Base-by-base conservation (phyloP, 2,797 vertebrate species). In the Cyclopterus lumpus region DNA sequence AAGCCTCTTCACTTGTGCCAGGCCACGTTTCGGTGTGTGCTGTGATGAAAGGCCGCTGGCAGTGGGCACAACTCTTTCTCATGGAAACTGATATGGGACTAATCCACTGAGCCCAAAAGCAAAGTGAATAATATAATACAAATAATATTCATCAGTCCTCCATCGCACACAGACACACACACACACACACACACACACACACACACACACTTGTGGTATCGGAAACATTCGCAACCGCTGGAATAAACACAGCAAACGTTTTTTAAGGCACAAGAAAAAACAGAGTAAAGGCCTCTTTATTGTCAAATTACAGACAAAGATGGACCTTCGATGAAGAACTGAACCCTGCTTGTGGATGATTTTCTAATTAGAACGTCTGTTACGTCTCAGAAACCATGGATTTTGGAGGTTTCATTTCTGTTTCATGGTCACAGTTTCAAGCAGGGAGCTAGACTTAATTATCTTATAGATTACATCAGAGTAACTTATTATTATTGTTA, bases 1-100 rank as follows among this genome's bases (percentile, higher is more conserved):
- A 90, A 91, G 88, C 86, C 69, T 57, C 40, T 22, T 24, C n/a
- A 20, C 71, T 65, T 53, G 51, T 77, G 88, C 90, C 92, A 91
- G 79, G 76, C 65, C 90, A 92, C 73, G 85, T 83, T 81, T 78
- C 16, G 58, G 68, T 84, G 70, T 72, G 71, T 38, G 71, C 44
- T 46, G 2, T 1, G 61, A 72, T 62, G 54, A 82, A 83, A 76
- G 75, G 34, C n/a, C 30, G 8, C 16, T 64, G 42, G 34, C 44
- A 22, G 55, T n/a, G 54, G 51, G 48, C 60, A 6, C 38, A 16
- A 67, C 59, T 61, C 67, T 74, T 69, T 28, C 80, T 71, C 82
- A 26, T 58, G 69, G 75, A 87, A 88, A 81, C 74, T 82, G 81
- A 86, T 83, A 86, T 57, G 76, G 67, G 82, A 71, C 71, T 85